These are phyloP conservation scores for Pheosia gnoma DNA, from an alignment of 2,888 invertebrate species.

Conservation along the genomic window DNA sequence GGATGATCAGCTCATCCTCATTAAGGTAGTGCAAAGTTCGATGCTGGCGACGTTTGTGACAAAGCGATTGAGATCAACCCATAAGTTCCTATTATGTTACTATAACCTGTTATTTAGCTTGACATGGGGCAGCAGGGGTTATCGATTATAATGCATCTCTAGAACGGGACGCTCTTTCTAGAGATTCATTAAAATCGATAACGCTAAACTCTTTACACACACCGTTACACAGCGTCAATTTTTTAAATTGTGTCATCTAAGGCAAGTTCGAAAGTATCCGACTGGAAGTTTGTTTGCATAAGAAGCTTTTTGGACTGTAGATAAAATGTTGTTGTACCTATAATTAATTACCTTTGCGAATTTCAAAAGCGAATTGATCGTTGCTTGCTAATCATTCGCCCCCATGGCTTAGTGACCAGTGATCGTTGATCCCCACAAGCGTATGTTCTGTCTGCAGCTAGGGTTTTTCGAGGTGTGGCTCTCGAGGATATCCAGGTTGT, in stretches of 20 bases:
- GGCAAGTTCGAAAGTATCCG: neutral
- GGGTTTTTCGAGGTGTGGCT: slow-evolving; percentile 99
- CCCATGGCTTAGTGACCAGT: slow-evolving; percentile 12
- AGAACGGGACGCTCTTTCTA: no score
- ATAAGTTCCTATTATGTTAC: no score
- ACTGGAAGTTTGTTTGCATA: neutral
- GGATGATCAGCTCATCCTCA: slow-evolving; percentile 98
- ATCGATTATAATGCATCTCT: no score
- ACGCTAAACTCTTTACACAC: no score
- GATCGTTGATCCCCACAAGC: slow-evolving; percentile 36
- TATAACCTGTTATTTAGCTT: no score
- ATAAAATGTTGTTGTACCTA: neutral
- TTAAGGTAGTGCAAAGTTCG: slow-evolving; percentile 85
- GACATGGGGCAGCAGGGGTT: no score
- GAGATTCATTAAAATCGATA: no score
- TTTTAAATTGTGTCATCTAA: neutral
- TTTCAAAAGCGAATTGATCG: slow-evolving; percentile 18
- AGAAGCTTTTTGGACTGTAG: neutral
- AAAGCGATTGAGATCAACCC: neutral
- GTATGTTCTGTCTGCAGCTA: slow-evolving; percentile 60
- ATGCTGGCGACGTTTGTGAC: neutral
- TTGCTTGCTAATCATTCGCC: slow-evolving; percentile 13
- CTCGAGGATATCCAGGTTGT: slow-evolving; percentile 92
- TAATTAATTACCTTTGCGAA: neutral
- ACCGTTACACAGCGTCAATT: neutral